These are phyloP conservation scores for Apotomis turbidana DNA, from an alignment of 2,888 invertebrate genomes.

Conservation along the genomic window DNA sequence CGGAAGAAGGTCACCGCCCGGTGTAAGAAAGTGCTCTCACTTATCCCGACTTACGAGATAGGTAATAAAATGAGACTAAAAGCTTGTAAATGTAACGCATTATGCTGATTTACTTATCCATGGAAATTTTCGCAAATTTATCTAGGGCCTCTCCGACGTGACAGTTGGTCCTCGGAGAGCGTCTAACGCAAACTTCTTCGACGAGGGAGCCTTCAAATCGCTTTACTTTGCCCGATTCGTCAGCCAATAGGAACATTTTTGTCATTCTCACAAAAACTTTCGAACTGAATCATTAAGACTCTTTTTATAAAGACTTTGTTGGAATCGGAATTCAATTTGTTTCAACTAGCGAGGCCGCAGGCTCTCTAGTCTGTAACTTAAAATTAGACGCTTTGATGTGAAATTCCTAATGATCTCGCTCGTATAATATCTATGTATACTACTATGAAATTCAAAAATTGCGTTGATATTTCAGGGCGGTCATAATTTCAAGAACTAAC, in stretches of 20 bases:
- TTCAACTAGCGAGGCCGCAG: too few species aligned
- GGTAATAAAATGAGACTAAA: too few species aligned
- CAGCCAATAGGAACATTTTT: conserved; percentile 51
- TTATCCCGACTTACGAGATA: too few species aligned
- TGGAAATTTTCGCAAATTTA: conserved; percentile 33
- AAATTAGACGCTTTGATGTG: too few species aligned
- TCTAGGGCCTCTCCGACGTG: conserved; percentile 47
- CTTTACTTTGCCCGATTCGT: conserved; percentile 49
- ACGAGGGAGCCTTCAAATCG: conserved; percentile 60
- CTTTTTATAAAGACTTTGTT: background rate
- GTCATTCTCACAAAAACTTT: conserved; percentile 30
- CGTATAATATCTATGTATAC: too few species aligned
- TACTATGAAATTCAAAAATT: too few species aligned
- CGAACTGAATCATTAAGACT: conserved; percentile 28
- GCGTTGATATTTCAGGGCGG: too few species aligned
- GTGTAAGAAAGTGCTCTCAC: too few species aligned
- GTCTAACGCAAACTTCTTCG: conserved; percentile 63
- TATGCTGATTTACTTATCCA: conserved; percentile 15
- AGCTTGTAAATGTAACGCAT: background rate
- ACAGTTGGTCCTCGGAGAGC: conserved; percentile 59
- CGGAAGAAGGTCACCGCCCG: too few species aligned
- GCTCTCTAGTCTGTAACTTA: too few species aligned
- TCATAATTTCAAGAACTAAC: too few species aligned
- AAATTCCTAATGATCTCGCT: too few species aligned
- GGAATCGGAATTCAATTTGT: background rate